Conservation (phyloP, 2,888 invertebrate genomes). For the Cryptus armator region DNA sequence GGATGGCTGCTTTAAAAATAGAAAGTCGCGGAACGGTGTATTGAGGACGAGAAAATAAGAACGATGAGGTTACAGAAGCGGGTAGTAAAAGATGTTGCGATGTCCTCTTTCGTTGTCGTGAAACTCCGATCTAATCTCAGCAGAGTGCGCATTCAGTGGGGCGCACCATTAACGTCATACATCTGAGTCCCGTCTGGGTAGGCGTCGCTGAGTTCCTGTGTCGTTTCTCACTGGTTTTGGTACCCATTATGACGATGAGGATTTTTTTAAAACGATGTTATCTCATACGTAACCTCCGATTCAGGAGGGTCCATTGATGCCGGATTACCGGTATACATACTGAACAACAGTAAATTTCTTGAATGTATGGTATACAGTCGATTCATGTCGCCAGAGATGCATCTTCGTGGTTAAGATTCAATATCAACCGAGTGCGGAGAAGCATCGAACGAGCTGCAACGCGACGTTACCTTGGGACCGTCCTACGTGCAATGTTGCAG, state of each 20-base stretch:
- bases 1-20: constrained; percentile 51
- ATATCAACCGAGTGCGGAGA: constrained; percentile 26
- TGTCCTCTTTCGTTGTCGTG: constrained; percentile 54
- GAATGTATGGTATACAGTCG: not conserved
- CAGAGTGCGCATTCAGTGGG: constrained; percentile 69
- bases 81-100: constrained; percentile 48
- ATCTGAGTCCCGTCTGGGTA: constrained; percentile 44
- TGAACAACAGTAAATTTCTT: not conserved
- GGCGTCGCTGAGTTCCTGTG: constrained; percentile 7
- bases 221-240: constrained; percentile 1
- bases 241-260: constrained; percentile 3
- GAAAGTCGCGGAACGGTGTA: constrained; percentile 39
- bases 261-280: constrained; percentile 18
- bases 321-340: not conserved
- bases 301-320: not conserved
- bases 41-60: constrained; percentile 24
- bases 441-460: constrained; percentile 18
- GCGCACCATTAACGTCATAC: constrained; percentile 41
- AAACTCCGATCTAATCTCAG: constrained; percentile 71
- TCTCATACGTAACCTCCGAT: not conserved
- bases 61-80: constrained; percentile 14
- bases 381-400: constrained; percentile 11
- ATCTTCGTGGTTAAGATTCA: constrained; percentile 35
- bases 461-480: not conserved
- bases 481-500: not conserved